Base-by-base conservation (phyloP, 2,888 invertebrate species). In the Agrochola lychnidis region DNA sequence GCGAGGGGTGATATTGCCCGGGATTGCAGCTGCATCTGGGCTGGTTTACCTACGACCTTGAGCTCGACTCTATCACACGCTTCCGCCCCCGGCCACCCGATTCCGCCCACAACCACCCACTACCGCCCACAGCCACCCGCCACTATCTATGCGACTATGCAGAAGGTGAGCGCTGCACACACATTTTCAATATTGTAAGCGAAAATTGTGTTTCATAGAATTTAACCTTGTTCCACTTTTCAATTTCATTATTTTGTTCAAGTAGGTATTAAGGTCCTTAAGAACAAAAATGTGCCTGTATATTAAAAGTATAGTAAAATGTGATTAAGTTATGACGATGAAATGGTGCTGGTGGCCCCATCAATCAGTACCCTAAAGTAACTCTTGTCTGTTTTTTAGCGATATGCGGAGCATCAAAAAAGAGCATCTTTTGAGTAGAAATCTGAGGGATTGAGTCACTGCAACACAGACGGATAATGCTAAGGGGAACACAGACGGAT, bases 11-110 rank as follows among this genome's bases (percentile, higher is more conserved):
- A 6, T 16, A 0, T 25, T 25, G 25, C 62, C 51, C 42, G 57
- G 64, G 30, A 36, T 25, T 22, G 51, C n/a, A 80, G 78, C 36
- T 78, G 78, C 73, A 78, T 36, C 42, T 7, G 45, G 51, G 51
- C 51, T 36, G 19, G 14, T 10, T 30, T 76, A 79, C 71, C 62
- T 70, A 62, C 0, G 22, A 70, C 63, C 16, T 48, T 64, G 19
- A 48, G 12, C 14, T 5, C 45, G 7, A 7, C 2, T 0, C 25
- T n/a, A 14, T 57, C 53, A 5, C 57, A 57, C 36, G 0, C 25
- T 7, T 1, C 12, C 25, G 12, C 51, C 42, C 40, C 22, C 40
- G 14, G 12, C 22, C 59, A 7, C 56, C 72, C 36, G 0, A 22
- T 6, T 2, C 14, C 30, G 9, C 51, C 40, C 66, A n/a, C 42